Conservation (phyloP, 2,888 invertebrate genomes). For the Chalcosyrphus nemorum region DNA sequence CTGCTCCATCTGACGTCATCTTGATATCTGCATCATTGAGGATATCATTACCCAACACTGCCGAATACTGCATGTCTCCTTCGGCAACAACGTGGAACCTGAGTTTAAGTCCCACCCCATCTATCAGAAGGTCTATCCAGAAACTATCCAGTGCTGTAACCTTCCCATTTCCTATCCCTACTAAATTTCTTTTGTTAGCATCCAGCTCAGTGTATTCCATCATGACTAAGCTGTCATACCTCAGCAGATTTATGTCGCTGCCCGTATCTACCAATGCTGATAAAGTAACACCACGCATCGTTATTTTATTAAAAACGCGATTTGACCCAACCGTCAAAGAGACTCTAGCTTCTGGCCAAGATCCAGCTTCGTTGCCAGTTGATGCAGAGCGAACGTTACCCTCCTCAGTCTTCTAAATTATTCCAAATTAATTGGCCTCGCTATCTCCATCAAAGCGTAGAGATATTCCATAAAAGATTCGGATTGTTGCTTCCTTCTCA, state of each 20-base stretch:
- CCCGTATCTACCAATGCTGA: not conserved
- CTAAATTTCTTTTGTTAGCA: not conserved
- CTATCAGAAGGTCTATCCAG: not conserved
- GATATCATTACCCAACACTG: not conserved
- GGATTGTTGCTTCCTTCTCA: not conserved
- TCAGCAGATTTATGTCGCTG: not conserved
- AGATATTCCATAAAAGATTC: conserved; percentile 55
- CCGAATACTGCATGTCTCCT: not conserved
- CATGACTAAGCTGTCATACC: not conserved
- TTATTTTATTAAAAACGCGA: conserved; percentile 9
- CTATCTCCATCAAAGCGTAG: conserved; percentile 55
- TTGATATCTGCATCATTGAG: not conserved
- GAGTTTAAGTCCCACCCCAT: not conserved
- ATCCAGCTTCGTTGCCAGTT: not conserved
- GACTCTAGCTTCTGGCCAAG: not conserved
- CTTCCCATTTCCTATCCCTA: not conserved
- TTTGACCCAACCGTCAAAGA: conserved; percentile 12
- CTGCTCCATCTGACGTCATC: not conserved
- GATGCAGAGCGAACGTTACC: not conserved
- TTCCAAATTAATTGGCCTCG: conserved; percentile 12
- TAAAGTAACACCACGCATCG: not conserved
- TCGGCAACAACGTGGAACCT: not conserved
- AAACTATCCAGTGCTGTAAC: not conserved
- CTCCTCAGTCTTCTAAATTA: not conserved
- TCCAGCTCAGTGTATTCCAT: not conserved